phyloP scores from a whole-genome alignment of 2,797 vertebrate genomes.

The Myotis vivesi region DNA sequence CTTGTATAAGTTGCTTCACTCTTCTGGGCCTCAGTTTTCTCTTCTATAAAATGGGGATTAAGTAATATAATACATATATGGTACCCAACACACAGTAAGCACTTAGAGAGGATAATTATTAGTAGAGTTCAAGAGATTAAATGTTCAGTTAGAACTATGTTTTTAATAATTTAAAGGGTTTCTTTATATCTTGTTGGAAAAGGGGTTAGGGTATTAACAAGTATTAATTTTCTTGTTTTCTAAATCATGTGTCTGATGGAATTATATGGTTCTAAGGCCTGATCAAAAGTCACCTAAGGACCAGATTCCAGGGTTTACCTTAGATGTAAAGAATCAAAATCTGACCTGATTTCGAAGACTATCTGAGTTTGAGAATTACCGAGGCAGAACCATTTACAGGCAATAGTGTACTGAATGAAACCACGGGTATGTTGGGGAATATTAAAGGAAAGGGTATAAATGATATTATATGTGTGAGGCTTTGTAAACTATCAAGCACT shows the following conservation, averaged over 20 bases:
- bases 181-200: background rate
- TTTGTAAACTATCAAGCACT: background rate
- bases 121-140: constrained; percentile 20
- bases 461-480: background rate
- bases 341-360: constrained; percentile 22
- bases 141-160: background rate
- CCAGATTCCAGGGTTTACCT: background rate
- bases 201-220: background rate
- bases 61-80: too few species aligned
- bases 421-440: background rate
- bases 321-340: background rate
- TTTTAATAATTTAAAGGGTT: constrained; percentile 12
- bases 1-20: background rate
- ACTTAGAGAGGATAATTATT: background rate
- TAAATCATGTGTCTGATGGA: background rate
- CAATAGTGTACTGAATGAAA: background rate
- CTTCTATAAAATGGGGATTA: too few species aligned
- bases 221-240: constrained; percentile 36
- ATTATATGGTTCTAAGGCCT: background rate
- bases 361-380: background rate
- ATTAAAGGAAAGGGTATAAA: background rate
- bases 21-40: too few species aligned
- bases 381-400: background rate
- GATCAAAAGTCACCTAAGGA: background rate
- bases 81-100: too few species aligned